Evolutionary conservation across 2,113 vertebrate species (phyloP), one percentile per base, ranked within the genome.

Genomic region (Caranx melampygus): DNA sequence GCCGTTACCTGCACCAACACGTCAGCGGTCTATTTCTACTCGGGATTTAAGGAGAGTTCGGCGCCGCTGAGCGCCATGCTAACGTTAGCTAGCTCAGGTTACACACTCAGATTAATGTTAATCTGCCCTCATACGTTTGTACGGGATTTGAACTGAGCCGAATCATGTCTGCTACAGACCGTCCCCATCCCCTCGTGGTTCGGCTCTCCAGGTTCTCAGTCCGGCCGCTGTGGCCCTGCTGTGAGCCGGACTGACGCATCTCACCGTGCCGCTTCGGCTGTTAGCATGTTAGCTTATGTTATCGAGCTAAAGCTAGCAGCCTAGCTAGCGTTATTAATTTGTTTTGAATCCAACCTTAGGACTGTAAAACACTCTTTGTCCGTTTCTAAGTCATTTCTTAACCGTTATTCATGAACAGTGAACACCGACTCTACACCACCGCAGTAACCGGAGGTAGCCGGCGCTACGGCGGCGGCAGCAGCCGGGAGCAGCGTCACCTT

Each of bases 401-500:
- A 9, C 12, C 54, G 12, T 31, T 57, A 14, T 14, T 6, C 31
- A 31, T 15, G 15, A 12, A 16, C 9, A 0, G 10, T 34, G 42
- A 42, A 21, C n/a, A 18, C 6, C 15, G 16, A 1, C 14, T 1
- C 9, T 44, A 26, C 20, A 64, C n/a, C 6, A 1, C 3, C 42
- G 40, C 33, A 9, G 21, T 2, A 2, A 18, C 18, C 10, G 8
- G 26, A 4, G 34, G 7, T 8, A 21, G 63, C 71, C 35, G 6
- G 5, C 16, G 59, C 26, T 26, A 11, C 42, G 11, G n/a, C 52
- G 26, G 52, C 52, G 20, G 18, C 18, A 11, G 15, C 2, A 26
- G 37, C 42, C 26, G 64, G 64, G 45, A 44, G 54, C n/a, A 9
- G 8, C 1, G 42, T 37, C 93, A 97, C 96, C 96, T 96, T 97